Evolutionary conservation across 2,797 vertebrate genomes (phyloP), one percentile per base, ranked within the genome.

Genomic region (Phalanger gymnotis): DNA sequence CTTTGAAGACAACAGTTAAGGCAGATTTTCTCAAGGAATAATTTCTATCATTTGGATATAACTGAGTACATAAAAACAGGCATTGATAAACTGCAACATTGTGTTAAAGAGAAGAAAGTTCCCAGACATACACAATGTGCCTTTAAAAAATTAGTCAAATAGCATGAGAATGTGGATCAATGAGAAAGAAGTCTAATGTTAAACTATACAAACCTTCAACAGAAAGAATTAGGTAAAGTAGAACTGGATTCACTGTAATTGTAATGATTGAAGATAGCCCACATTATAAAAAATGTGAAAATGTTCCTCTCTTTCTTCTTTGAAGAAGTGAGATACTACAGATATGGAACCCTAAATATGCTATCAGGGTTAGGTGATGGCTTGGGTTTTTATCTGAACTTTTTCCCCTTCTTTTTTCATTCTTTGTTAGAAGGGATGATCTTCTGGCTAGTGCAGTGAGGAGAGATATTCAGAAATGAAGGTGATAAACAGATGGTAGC

Each of bases 41-140:
- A 94, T 96, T 95, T 93, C 54, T 27, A 25, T 95, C 55, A 93
- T 94, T 92, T 54, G 91, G 10, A 90, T 97, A 90, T 55, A 54
- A 96, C 95, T 94, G 95, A 96, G 7, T 92, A 9, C 40, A 51
- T 92, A 30, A 95, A 94, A 97, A 22, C 34, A 93, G 89, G 87
- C 66, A 89, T 92, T 97, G 94, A 57, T 94, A 53, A 94, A 96
- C 52, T 4, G 89, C 34, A 58, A 51, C 51, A 92, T 90, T 87
- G 90, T 90, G 54, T 87, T 95, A 61, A 95, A 93, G 47, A 96
- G 87, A 95, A 97, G 61, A 96, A 95, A 73, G 1, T 54, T 91
- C 91, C 9, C 89, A 57, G 51, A 91, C 12, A 0, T 47, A 28
- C 47, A 2, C 27, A 53, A 0, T 61, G 6, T 66, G 28, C 7